Percentiles rank a stretch among this genome's conserved stretches.
Evolutionary conservation across 2,888 invertebrate species (phyloP).

Genomic region (Trichogramma evanescens): DNA sequence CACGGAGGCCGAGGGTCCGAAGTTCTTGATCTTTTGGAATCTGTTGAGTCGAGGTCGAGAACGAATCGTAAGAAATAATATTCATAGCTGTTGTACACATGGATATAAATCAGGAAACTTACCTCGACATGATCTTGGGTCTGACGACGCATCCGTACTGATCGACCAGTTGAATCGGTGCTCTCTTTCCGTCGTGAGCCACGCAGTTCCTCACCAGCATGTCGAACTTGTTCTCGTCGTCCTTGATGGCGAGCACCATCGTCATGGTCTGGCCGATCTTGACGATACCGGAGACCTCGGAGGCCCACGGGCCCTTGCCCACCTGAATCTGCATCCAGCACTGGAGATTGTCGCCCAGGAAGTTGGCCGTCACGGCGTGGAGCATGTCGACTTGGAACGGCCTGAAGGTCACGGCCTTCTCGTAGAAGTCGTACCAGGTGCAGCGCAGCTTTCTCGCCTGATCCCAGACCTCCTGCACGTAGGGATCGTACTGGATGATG

Average conservation of each 20-base stretch:
- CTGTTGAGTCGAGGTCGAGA: constrained; percentile 44
- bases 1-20: constrained; percentile 87
- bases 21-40: constrained; percentile 94
- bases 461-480: constrained; percentile 94
- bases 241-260: constrained; percentile 92
- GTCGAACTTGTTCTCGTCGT: constrained; percentile 92
- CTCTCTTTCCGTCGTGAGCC: constrained; percentile 88
- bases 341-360: constrained; percentile 89
- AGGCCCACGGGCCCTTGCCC: constrained; percentile 95
- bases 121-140: constrained; percentile 82
- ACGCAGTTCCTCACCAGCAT: constrained; percentile 92
- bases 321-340: constrained; percentile 98
- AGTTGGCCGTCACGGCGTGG: constrained; percentile 90
- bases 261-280: constrained; percentile 96
- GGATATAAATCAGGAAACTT: constrained; percentile 3
- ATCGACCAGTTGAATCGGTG: constrained; percentile 87
- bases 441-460: constrained; percentile 86
- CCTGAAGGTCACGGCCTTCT: constrained; percentile 88
- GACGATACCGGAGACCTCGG: constrained; percentile 89
- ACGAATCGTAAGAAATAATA: not conserved
- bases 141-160: constrained; percentile 89
- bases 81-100: not conserved
- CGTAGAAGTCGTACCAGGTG: constrained; percentile 95
- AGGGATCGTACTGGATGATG: constrained; percentile 90
- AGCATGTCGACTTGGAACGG: constrained; percentile 95